Base-by-base conservation (phyloP, 2,888 invertebrate genomes). In the Patella pellucida region DNA sequence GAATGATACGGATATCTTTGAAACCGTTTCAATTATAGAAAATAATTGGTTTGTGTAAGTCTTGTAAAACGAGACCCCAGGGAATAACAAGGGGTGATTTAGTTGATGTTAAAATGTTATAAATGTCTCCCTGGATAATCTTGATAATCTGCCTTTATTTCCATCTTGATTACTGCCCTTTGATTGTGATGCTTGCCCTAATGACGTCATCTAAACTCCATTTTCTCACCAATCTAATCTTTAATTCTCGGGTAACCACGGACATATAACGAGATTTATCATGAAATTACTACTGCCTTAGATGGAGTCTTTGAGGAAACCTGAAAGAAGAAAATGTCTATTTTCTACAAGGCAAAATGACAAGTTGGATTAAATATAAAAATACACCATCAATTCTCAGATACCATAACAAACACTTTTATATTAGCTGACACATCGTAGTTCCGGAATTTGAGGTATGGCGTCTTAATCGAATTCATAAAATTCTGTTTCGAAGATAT, bases 41-140 rank as follows among this genome's bases (percentile, higher is more conserved):
- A 62, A 62, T 62, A 62, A 62, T 62, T 62, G 62, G 62, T 19
- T 62, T 62, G 62, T 62, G 62, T 62, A 62, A 19, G 62, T 62
- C 62, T 62, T 19, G 62, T 62, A 62, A 19, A 62, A 62, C 14
- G 62, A 62, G 62, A 23, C 62, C 23, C 62, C 12, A 23, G 62
- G 62, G 62, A 41, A 62, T 23, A 62, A 62, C 62, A 62, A 62
- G 62, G 19, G 19, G 62, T 62, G 62, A 62, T 62, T 62, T 23
- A 23, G 62, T 62, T 62, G 23, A 62, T 62, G 62, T 62, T 62
- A 62, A 62, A 62, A 62, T 62, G 62, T 62, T 19, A 62, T 62
- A 62, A 62, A 62, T 62, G 19, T 62, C 62, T 62, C 62, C 62
- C 62, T 62, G 19, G 62, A 62, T 62, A 62, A 62, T 62, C 62